phyloP scores from a whole-genome alignment of 2,113 vertebrate species.

The Pelecanus crispus region DNA sequence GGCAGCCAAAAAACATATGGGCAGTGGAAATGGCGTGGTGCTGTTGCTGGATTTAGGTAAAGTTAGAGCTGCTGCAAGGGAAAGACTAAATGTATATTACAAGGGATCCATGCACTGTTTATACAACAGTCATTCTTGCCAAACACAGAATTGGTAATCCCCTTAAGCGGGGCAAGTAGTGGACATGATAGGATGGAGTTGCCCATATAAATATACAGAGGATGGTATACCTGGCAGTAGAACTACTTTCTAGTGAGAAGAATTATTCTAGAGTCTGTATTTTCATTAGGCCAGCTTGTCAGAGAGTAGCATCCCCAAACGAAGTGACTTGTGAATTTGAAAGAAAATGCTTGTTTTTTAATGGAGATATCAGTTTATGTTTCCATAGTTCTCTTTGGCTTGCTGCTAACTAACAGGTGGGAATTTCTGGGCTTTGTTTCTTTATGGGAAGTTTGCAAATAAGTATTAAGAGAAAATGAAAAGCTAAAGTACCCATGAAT shows the following conservation, averaged over 20 bases:
- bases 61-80: neutral
- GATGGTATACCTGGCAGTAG: too few relatives aligned
- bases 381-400: neutral
- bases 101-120: neutral
- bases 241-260: neutral
- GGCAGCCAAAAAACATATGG: neutral
- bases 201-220: neutral
- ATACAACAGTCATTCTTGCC: neutral
- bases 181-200: neutral
- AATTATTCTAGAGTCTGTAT: neutral
- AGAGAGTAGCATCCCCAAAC: neutral
- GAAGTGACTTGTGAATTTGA: neutral
- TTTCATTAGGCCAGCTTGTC: neutral
- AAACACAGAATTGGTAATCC: neutral
- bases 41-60: neutral
- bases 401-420: neutral
- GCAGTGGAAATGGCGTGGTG: neutral
- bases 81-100: neutral
- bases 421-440: neutral
- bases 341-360: neutral
- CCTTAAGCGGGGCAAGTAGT: neutral
- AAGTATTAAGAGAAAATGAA: neutral
- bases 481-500: neutral
- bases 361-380: neutral
- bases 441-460: neutral